These are phyloP conservation scores for Aphaenogaster floridana DNA, from an alignment of 1,140 invertebrate species.

Conservation along the genomic window DNA sequence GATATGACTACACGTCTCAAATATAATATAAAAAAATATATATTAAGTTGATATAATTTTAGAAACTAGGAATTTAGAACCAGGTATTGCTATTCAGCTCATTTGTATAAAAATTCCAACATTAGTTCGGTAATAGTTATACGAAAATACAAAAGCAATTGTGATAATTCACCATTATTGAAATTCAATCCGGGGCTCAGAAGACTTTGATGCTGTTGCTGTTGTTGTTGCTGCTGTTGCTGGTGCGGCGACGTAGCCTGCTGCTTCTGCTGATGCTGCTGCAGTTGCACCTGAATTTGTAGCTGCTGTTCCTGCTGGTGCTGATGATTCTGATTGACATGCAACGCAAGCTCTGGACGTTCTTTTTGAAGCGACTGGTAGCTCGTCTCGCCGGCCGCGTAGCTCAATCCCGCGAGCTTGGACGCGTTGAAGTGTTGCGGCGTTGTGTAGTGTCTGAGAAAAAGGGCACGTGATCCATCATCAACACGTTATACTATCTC, in stretches of 20 bases:
- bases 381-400: slow-evolving; percentile 79
- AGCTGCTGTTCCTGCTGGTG: slow-evolving; percentile 87
- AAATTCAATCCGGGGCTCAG: slow-evolving; percentile 91
- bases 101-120: neutral
- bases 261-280: slow-evolving; percentile 86
- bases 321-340: slow-evolving; percentile 84
- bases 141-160: neutral
- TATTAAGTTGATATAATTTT: neutral
- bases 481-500: neutral
- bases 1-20: neutral
- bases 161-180: slow-evolving; percentile 86
- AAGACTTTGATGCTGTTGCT: slow-evolving; percentile 88
- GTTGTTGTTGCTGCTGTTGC: slow-evolving; percentile 75
- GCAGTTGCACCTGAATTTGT: slow-evolving; percentile 90
- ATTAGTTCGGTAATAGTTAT: neutral
- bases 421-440: slow-evolving; percentile 82
- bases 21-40: neutral
- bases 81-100: neutral
- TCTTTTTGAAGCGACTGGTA: slow-evolving; percentile 86
- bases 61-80: neutral
- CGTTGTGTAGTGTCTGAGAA: slow-evolving; percentile 82
- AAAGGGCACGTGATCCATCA: neutral
- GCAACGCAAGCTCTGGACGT: slow-evolving; percentile 84
- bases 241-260: slow-evolving; percentile 88
- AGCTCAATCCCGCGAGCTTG: slow-evolving; percentile 80